phyloP scores from a whole-genome alignment of 30 jellyfish, hydroid and myxozoan species.

The Pelagia noctiluca region DNA sequence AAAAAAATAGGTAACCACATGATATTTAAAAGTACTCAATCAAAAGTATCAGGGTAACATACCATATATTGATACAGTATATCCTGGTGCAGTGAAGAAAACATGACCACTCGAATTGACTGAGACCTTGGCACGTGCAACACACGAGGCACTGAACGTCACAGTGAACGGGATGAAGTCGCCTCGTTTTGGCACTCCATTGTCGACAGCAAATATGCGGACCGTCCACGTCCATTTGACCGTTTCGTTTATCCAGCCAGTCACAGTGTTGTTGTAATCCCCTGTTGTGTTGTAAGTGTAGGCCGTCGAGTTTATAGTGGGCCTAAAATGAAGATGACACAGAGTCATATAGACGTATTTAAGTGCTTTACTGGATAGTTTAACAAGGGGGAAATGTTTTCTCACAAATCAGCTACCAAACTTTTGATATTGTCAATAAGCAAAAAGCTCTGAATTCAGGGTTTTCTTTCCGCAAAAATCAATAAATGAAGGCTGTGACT shows the following conservation, averaged over 20 bases:
- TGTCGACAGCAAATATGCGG: constrained; percentile 77
- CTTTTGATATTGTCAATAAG: no score
- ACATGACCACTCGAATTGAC: constrained; percentile 82
- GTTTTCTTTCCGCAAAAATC: no score
- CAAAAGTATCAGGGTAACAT: not conserved
- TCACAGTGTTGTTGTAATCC: constrained; percentile 26
- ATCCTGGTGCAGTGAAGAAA: constrained; percentile 78
- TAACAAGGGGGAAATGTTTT: no score
- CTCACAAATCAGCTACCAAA: no score
- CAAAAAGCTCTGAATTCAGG: no score
- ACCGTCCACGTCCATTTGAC: constrained; percentile 52
- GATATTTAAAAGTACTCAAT: no score
- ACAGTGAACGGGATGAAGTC: constrained; percentile 69
- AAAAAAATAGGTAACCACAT: no score
- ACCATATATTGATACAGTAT: constrained; percentile 69
- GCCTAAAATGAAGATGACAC: constrained; percentile 38
- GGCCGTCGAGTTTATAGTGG: constrained; percentile 45
- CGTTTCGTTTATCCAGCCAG: constrained; percentile 48
- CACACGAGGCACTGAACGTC: constrained; percentile 62
- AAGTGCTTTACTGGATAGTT: no score
- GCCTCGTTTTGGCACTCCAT: constrained; percentile 84
- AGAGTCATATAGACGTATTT: not conserved
- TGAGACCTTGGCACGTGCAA: constrained; percentile 43
- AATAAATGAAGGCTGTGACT: no score
- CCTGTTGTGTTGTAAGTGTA: not conserved